These are phyloP conservation scores for Empis livida DNA, from an alignment of 2,888 invertebrate genomes.

Conservation along the genomic window DNA sequence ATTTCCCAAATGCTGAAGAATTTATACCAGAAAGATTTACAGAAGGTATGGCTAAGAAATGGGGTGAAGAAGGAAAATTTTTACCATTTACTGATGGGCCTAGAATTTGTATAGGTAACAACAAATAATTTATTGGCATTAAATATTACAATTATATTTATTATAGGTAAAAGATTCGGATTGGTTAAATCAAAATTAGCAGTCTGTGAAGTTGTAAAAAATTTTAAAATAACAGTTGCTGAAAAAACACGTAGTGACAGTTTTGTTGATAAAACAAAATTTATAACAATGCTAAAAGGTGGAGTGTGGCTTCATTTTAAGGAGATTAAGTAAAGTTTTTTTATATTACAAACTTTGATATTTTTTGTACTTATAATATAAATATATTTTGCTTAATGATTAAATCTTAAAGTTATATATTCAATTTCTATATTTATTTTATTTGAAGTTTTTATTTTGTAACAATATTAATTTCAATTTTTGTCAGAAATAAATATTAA, in stretches of 20 bases:
- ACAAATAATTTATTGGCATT: not conserved
- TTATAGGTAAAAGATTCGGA: constrained; percentile 19
- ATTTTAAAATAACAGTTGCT: constrained; percentile 20
- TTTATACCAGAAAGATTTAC: constrained; percentile 26
- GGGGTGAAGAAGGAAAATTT: constrained; percentile 20
- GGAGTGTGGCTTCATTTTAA: constrained; percentile 27
- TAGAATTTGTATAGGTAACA: constrained; percentile 24
- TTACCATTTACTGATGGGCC: constrained; percentile 31
- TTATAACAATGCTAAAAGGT: constrained; percentile 21
- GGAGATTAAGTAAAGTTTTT: constrained; percentile 5
- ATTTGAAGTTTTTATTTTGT: no score
- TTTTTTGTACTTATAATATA: no score
- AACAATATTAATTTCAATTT: no score
- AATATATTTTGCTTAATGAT: no score
- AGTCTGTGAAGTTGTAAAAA: constrained; percentile 20
- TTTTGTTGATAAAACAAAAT: constrained; percentile 20
- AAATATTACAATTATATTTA: not conserved
- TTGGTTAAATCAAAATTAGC: constrained; percentile 25
- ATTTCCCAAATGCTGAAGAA: constrained; percentile 19
- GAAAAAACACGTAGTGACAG: constrained; percentile 20
- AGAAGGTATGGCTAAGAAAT: constrained; percentile 18
- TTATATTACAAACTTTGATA: no score
- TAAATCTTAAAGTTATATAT: no score
- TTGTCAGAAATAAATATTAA: no score
- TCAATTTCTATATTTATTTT: no score